phyloP scores from a whole-genome alignment of 2,888 invertebrate genomes.

The Osedax fenrisi region DNA sequence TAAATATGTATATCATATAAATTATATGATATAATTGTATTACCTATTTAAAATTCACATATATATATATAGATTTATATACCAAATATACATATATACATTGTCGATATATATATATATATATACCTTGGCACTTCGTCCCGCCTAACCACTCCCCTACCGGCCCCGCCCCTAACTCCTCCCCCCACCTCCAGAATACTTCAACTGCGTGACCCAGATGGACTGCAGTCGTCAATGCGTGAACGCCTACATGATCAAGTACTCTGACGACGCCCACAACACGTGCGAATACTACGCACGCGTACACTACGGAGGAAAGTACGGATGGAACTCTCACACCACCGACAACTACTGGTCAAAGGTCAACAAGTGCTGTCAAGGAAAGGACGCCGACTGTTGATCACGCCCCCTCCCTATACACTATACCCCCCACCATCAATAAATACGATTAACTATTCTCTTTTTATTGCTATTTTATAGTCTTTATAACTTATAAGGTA shows the following conservation, averaged over 20 bases:
- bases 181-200: not conserved
- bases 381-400: not conserved
- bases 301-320: not conserved
- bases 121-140: not conserved
- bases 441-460: too few species aligned
- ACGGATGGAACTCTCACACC: not conserved
- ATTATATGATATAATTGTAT: too few species aligned
- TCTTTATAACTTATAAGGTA: too few species aligned
- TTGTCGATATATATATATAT: too few species aligned
- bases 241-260: not conserved
- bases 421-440: too few species aligned
- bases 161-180: not conserved
- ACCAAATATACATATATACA: too few species aligned
- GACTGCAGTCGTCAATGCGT: not conserved
- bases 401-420: too few species aligned
- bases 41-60: too few species aligned
- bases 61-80: too few species aligned
- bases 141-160: not conserved
- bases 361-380: not conserved
- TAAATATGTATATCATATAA: too few species aligned
- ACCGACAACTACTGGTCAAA: not conserved
- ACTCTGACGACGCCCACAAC: not conserved
- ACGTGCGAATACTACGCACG: slow-evolving; percentile 10
- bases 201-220: not conserved
- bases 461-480: too few species aligned